Percentiles rank a stretch among this genome's conserved stretches.
Conservation (phyloP, 2,797 vertebrate genomes). For the Cynodonichthys magdalenae region DNA sequence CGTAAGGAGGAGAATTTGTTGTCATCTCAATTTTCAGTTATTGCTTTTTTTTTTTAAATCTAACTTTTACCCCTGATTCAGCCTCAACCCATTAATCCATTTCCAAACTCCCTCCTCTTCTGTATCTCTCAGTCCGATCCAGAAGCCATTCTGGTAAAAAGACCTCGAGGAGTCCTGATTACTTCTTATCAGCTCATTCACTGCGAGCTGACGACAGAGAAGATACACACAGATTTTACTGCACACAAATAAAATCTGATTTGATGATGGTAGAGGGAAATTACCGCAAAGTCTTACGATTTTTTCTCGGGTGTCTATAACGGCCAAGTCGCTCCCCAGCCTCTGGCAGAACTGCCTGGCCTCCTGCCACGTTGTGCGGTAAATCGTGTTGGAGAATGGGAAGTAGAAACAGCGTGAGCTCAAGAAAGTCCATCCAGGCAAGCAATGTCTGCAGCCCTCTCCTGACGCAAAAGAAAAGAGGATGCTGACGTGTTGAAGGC, state of each 20-base stretch:
- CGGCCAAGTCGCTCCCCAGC: constrained; percentile 56
- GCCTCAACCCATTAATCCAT: constrained; percentile 67
- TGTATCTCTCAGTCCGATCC: constrained; percentile 73
- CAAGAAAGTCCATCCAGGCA: constrained; percentile 65
- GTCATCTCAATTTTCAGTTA: not conserved
- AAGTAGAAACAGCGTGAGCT: constrained; percentile 66
- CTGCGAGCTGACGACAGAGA: constrained; percentile 37
- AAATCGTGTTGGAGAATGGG: constrained; percentile 16
- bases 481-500: not conserved
- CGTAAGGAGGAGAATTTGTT: no score
- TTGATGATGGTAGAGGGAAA: not conserved
- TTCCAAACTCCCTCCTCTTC: constrained; percentile 72
- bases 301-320: constrained; percentile 61
- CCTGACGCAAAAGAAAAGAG: constrained; percentile 44
- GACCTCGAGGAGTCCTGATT: not conserved
- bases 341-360: constrained; percentile 61
- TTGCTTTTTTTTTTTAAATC: not conserved
- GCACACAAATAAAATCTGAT: not conserved
- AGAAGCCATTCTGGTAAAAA: constrained; percentile 18
- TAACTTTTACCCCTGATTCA: constrained; percentile 63
- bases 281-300: constrained; percentile 48
- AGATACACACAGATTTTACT: constrained; percentile 12
- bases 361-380: constrained; percentile 42
- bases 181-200: constrained; percentile 40
- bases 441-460: constrained; percentile 72